A percentile compares a stretch with the other conserved stretches of the same genome.
Conservation (phyloP, 2,797 vertebrate species). For the Gymnocypris eckloni region DNA sequence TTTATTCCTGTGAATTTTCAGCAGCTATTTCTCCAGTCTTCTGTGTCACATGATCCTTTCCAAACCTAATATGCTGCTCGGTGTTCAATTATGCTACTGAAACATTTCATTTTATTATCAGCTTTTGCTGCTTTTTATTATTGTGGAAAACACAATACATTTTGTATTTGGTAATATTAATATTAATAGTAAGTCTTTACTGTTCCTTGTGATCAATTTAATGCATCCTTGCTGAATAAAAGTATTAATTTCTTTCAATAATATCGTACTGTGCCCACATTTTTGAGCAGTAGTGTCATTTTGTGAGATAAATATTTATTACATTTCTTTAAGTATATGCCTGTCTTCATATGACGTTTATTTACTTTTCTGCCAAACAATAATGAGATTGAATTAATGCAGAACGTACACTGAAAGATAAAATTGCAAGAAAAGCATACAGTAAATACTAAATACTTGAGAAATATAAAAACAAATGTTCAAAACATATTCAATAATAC, state of each 20-base stretch:
- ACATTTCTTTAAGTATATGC: not conserved
- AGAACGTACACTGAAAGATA: too few species aligned
- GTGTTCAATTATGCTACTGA: not conserved
- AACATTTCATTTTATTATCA: not conserved
- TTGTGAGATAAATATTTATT: not conserved
- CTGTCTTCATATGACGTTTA: not conserved
- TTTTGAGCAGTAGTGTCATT: not conserved
- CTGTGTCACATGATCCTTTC: not conserved
- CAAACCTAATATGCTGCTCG: not conserved
- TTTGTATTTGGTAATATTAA: not conserved
- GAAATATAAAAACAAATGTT: too few species aligned
- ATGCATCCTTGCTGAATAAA: not conserved
- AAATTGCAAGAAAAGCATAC: too few species aligned
- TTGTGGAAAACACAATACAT: not conserved
- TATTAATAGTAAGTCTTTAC: not conserved
- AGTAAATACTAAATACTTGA: too few species aligned
- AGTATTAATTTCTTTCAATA: too few species aligned
- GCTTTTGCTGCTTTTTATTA: not conserved
- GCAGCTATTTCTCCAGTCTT: not conserved
- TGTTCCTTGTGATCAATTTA: not conserved
- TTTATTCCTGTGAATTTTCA: constrained; percentile 6
- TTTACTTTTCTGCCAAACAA: too few species aligned
- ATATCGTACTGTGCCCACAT: not conserved
- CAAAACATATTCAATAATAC: too few species aligned
- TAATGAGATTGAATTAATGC: too few species aligned